Base-by-base conservation (phyloP, 2,113 vertebrate genomes). In the Rhadina sibilatrix region DNA sequence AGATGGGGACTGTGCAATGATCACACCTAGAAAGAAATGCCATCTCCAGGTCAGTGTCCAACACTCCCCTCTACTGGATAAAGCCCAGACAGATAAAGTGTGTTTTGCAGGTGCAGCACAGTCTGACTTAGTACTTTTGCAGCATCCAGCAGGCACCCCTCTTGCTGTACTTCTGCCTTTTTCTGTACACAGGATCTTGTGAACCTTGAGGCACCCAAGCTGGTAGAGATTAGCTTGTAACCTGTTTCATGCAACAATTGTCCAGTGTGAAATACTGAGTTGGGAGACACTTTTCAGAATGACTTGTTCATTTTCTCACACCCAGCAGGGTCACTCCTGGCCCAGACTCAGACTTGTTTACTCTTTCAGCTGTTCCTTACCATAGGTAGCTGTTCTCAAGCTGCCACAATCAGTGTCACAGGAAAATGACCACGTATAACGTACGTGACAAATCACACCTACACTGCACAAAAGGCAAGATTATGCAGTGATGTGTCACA, bases 381-480 rank as follows among this genome's bases (percentile, higher is more conserved):
- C 3, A 1, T 59, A 75, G 61, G 83, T 31, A 88, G 57, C 38
- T 80, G 38, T 47, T 89, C 59, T 54, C 49, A 83, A 88, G 72
- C 49, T 95, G 77, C 93, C 80, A 94, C 76, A 95, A 69, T 74
- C 83, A 81, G 66, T 69, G 81, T 95, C 66, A 92, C 60, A 76
- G 57, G 87, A 90, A 95, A 97, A 89, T 87, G 83, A 69, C 44
- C 63, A 68, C 52, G n/a, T n/a, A 12, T 72, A 91, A 76, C 80
- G 54, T 83, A 71, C 1, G 7, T 86, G 75, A 85, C 88, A 97
- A 94, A 80, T 96, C 80, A 87, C 91, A 93, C 81, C 85, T 89
- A 91, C 86, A 64, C 72, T n/a, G 54, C 75, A 82, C 72, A 93
- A 85, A 96, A 85, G 70, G 85, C 66, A 94, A 87, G 94, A 95